A percentile compares a stretch with the other conserved stretches of the same genome.
Evolutionary conservation across 1,140 invertebrate genomes (phyloP).

Genomic region (Cyclargus thomasi): DNA sequence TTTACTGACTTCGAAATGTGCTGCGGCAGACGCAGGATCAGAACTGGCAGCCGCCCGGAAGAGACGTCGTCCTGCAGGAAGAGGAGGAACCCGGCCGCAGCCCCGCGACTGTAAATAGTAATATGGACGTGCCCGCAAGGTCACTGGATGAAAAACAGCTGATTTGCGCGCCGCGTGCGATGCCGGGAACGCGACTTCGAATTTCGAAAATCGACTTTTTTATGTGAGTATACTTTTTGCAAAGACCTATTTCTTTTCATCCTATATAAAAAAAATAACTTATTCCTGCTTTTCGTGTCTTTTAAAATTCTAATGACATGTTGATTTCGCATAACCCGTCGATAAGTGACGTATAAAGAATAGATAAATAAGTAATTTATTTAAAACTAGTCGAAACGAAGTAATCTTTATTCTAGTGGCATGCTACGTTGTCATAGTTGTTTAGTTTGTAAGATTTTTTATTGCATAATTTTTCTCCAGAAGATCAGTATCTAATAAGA

Average conservation of each 20-base stretch:
- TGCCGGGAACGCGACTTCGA: constrained; percentile 34
- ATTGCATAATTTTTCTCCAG: constrained; percentile 6
- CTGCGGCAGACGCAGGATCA: constrained; percentile 59
- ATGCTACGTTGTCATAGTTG: not conserved
- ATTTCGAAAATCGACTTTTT: constrained; percentile 4
- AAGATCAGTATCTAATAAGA: constrained; percentile 24
- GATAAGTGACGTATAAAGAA: not conserved
- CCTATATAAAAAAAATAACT: not conserved
- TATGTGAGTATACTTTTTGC: not conserved
- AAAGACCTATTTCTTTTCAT: not conserved
- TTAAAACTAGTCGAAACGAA: not conserved
- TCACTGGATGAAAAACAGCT: constrained; percentile 68
- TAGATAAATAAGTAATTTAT: constrained; percentile 10
- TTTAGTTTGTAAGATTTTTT: not conserved
- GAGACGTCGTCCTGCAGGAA: constrained; percentile 69
- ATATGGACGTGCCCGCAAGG: constrained; percentile 58
- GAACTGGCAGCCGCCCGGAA: constrained; percentile 57
- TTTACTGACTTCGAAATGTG: constrained; percentile 68
- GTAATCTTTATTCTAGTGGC: not conserved
- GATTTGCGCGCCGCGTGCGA: constrained; percentile 55
- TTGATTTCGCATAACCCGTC: not conserved
- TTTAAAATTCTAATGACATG: constrained; percentile 1
- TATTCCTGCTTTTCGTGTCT: not conserved
- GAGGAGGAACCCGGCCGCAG: constrained; percentile 49
- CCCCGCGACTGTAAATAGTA: constrained; percentile 59